Conservation (phyloP, 2,113 vertebrate species). For the Empidonax traillii region DNA sequence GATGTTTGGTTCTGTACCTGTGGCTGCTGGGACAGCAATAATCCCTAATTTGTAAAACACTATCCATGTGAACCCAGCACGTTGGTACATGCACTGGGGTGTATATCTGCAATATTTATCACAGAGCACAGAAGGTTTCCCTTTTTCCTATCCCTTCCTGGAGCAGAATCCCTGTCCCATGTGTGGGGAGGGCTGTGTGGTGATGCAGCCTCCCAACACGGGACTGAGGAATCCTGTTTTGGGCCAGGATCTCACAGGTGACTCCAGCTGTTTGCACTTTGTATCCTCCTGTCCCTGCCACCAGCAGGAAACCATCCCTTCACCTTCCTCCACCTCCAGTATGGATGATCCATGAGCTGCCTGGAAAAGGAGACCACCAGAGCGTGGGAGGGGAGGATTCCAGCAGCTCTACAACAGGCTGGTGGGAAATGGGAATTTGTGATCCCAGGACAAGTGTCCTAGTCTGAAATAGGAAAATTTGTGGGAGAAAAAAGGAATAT, state of each 20-base stretch:
- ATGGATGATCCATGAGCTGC: rapidly evolving
- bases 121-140: neutral
- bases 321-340: rapidly evolving
- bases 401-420: neutral
- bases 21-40: neutral
- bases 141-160: neutral
- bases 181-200: neutral
- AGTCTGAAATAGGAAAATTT: neutral
- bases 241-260: neutral
- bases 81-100: neutral
- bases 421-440: neutral
- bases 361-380: neutral
- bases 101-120: neutral
- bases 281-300: neutral
- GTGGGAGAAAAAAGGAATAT: neutral
- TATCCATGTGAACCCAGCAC: neutral
- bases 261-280: neutral
- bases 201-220: rapidly evolving
- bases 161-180: neutral
- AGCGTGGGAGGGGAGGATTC: neutral
- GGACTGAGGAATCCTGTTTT: neutral
- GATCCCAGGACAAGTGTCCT: neutral
- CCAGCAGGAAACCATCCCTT: neutral
- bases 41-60: neutral
- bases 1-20: neutral